phyloP scores from a whole-genome alignment of 2,113 vertebrate genomes.

The Peucedramus taeniatus region DNA sequence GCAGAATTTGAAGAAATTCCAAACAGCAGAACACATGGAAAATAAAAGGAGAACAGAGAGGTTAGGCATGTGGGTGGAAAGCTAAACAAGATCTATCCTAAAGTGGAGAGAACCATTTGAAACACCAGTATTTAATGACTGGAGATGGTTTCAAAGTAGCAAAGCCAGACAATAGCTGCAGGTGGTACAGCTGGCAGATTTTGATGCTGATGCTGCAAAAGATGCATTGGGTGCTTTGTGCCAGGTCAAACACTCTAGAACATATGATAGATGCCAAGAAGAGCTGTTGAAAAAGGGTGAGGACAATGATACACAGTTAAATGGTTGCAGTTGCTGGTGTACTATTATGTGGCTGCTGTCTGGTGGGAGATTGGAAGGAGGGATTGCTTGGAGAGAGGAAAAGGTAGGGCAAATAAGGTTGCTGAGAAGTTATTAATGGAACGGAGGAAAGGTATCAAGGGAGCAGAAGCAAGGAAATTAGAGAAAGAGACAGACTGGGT shows the following conservation, averaged over 20 bases:
- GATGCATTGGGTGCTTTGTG: background rate
- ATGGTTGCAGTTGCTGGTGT: background rate
- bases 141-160: background rate
- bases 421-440: background rate
- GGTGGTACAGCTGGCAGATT: background rate
- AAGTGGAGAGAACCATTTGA: background rate
- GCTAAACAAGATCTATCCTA: background rate
- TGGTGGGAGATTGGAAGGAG: background rate
- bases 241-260: background rate
- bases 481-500: background rate
- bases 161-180: background rate
- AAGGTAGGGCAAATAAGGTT: background rate
- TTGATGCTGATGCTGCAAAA: background rate
- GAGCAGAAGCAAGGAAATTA: background rate
- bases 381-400: background rate
- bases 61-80: background rate
- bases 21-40: background rate
- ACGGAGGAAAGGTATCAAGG: background rate
- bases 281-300: background rate
- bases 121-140: background rate
- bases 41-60: background rate
- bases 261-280: background rate
- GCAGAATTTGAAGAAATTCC: background rate
- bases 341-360: background rate
- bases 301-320: background rate